Evolutionary conservation across 92 coral and sea anemone genomes (phyloP).

Genomic region (Porites cylindrica): DNA sequence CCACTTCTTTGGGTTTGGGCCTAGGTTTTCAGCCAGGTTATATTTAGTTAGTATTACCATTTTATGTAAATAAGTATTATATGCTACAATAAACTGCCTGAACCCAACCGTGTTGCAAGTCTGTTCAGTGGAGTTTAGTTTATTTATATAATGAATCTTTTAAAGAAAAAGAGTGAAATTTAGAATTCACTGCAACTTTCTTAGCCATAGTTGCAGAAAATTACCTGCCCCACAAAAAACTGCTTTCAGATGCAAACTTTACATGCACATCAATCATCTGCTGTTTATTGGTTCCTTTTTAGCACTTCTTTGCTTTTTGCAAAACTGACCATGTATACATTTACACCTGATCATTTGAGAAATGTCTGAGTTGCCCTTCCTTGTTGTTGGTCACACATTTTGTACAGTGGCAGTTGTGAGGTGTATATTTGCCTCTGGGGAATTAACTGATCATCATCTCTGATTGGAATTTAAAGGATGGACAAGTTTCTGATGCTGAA

Average conservation of each 20-base stretch:
- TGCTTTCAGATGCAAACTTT: slow-evolving; percentile 37
- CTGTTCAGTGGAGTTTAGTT: too few species aligned
- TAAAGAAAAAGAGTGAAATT: not conserved
- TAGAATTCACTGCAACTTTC: slow-evolving; percentile 18
- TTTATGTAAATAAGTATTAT: too few species aligned
- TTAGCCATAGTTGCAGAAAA: slow-evolving; percentile 31
- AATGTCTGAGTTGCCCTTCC: slow-evolving; percentile 3
- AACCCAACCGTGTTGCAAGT: too few species aligned
- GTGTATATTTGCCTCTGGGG: slow-evolving; percentile 19
- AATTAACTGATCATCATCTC: slow-evolving; percentile 8
- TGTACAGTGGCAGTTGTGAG: slow-evolving; percentile 29
- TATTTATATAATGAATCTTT: not conserved
- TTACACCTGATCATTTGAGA: not conserved
- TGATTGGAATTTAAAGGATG: slow-evolving; percentile 41
- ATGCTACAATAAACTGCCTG: too few species aligned
- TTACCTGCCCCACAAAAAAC: slow-evolving; percentile 32
- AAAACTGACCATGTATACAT: not conserved
- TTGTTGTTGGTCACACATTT: slow-evolving; percentile 20
- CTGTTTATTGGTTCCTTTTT: slow-evolving; percentile 1
- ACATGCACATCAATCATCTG: slow-evolving; percentile 7
- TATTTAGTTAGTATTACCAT: too few species aligned
- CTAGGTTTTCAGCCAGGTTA: too few species aligned
- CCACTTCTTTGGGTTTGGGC: too few species aligned
- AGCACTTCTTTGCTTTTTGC: not conserved
- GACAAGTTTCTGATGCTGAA: slow-evolving; percentile 43